Conservation (phyloP, 2,113 vertebrate species). For the Corythornis madagascariensis region DNA sequence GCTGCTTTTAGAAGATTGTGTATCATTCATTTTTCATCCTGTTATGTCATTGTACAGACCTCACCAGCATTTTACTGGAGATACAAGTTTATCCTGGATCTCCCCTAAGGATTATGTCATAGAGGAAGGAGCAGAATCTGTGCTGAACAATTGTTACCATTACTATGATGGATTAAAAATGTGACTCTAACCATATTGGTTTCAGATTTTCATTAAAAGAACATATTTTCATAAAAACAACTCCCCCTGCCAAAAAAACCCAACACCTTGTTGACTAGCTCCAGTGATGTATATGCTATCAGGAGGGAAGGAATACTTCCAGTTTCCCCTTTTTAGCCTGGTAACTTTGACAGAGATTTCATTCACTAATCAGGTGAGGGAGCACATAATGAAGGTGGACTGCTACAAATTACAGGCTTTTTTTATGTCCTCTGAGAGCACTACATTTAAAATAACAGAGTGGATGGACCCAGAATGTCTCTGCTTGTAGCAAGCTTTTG, state of each 20-base stretch:
- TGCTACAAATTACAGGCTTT: not conserved
- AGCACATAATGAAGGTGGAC: not conserved
- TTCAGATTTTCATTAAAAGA: not conserved
- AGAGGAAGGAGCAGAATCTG: not conserved
- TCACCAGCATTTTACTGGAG: not conserved
- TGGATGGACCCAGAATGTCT: not conserved
- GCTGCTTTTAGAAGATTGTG: not conserved
- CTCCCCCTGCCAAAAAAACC: not conserved
- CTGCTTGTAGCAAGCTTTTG: not conserved
- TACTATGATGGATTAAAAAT: not conserved
- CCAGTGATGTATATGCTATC: not conserved
- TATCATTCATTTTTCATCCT: not conserved
- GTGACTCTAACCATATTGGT: not conserved
- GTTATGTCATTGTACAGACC: not conserved
- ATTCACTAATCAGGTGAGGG: not conserved
- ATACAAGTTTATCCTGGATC: not conserved
- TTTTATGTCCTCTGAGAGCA: not conserved
- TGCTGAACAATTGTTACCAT: not conserved
- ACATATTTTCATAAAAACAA: not conserved
- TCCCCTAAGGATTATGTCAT: not conserved
- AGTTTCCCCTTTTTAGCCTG: not conserved
- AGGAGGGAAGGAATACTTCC: not conserved
- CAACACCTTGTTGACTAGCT: not conserved
- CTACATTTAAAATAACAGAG: not conserved
- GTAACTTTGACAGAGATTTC: not conserved